A percentile compares a stretch with the other conserved stretches of the same genome.
Conservation (phyloP, 2,888 invertebrate genomes). For the Petrolisthes cinctipes region DNA sequence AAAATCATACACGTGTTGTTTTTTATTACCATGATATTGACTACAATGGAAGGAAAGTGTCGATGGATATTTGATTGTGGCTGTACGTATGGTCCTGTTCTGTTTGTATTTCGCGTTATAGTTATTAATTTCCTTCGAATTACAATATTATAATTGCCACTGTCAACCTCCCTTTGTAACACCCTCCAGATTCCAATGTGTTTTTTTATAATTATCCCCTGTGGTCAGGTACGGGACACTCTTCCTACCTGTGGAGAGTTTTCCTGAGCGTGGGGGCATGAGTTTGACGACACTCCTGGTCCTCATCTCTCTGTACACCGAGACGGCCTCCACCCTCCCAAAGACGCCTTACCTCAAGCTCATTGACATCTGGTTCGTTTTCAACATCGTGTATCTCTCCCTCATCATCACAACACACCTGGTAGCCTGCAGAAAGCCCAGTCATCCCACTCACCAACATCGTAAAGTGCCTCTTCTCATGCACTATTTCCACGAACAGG, state of each 20-base stretch:
- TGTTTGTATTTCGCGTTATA: no score
- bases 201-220: no score
- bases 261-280: conserved; percentile 35
- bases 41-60: no score
- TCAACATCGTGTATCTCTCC: conserved; percentile 27
- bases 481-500: background rate
- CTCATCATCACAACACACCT: conserved; percentile 38
- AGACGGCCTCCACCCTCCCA: conserved; percentile 21
- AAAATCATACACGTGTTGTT: no score
- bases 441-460: background rate
- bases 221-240: conserved; percentile 23
- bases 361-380: conserved; percentile 41
- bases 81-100: no score
- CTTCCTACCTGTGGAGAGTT: conserved; percentile 32
- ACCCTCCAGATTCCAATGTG: no score
- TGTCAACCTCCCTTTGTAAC: no score
- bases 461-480: background rate
- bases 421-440: background rate
- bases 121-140: no score
- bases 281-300: conserved; percentile 35
- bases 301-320: conserved; percentile 42
- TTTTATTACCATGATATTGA: no score
- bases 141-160: no score
- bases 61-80: no score
- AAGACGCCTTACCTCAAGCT: conserved; percentile 26